phyloP scores from a whole-genome alignment of 2,113 vertebrate genomes.

The Pseudopodoces humilis region DNA sequence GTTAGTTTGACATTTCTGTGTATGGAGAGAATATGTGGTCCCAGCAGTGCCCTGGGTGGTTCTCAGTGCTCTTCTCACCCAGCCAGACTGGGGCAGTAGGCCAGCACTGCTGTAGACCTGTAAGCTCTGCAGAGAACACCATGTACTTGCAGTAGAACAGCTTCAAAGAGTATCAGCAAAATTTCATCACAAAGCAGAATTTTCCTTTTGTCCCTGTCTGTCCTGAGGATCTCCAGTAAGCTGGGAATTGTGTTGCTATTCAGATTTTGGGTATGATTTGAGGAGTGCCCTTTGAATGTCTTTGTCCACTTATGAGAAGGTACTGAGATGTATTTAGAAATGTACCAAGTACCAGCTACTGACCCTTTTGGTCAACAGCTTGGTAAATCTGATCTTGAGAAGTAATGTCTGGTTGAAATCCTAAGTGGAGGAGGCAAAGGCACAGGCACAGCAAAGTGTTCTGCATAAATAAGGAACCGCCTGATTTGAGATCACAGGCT shows the following conservation, averaged over 20 bases:
- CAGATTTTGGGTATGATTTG: not conserved
- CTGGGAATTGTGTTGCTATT: not conserved
- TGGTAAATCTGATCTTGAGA: not conserved
- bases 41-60: not conserved
- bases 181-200: not conserved
- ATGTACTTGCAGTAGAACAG: not conserved
- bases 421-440: not conserved
- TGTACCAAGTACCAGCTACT: not conserved
- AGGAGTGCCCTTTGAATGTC: not conserved
- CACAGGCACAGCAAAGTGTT: not conserved
- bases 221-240: not conserved
- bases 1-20: not conserved
- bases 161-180: not conserved
- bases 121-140: not conserved
- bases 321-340: not conserved
- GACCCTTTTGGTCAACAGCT: not conserved
- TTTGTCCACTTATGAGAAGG: not conserved
- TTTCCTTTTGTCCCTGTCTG: rapidly evolving
- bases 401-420: not conserved
- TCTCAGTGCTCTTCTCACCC: not conserved
- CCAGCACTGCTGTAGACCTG: not conserved
- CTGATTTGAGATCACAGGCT: not conserved
- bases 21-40: not conserved
- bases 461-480: not conserved
- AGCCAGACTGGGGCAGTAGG: not conserved